Percentiles rank a stretch among this genome's conserved stretches.
These are phyloP conservation scores for Coturnix japonica DNA, from an alignment of 2,113 vertebrate genomes.

Conservation along the genomic window DNA sequence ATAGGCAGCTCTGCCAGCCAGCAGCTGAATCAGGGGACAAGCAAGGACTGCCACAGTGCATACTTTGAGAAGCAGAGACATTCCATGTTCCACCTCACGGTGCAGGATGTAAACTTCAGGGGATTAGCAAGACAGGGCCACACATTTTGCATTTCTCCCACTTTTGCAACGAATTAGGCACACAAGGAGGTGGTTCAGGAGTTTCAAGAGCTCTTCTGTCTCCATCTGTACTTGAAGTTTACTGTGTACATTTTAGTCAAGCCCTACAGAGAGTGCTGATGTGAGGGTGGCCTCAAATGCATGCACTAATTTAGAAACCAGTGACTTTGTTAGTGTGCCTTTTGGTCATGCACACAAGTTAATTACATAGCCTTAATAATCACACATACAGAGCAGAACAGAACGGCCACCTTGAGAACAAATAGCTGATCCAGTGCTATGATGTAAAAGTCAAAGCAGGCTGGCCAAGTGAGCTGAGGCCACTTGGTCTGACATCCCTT, in stretches of 20 bases:
- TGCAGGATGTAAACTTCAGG: neutral
- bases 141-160: neutral
- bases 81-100: neutral
- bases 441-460: slow-evolving; percentile 35
- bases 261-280: neutral
- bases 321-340: slow-evolving; percentile 2
- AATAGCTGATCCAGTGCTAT: neutral
- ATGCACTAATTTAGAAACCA: neutral
- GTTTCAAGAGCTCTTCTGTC: neutral
- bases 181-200: neutral
- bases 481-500: slow-evolving; percentile 37
- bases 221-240: neutral
- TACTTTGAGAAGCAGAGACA: neutral
- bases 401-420: slow-evolving; percentile 36
- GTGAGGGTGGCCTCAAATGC: neutral
- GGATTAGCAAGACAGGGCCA: neutral
- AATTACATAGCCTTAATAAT: neutral
- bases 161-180: neutral
- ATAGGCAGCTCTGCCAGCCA: neutral
- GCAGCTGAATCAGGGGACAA: neutral
- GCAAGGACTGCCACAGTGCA: neutral
- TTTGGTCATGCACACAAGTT: neutral
- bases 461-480: slow-evolving; percentile 26
- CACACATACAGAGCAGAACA: neutral
- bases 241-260: neutral